Base-by-base conservation (phyloP, 1,140 invertebrate genomes). In the Coelopa frigida region DNA sequence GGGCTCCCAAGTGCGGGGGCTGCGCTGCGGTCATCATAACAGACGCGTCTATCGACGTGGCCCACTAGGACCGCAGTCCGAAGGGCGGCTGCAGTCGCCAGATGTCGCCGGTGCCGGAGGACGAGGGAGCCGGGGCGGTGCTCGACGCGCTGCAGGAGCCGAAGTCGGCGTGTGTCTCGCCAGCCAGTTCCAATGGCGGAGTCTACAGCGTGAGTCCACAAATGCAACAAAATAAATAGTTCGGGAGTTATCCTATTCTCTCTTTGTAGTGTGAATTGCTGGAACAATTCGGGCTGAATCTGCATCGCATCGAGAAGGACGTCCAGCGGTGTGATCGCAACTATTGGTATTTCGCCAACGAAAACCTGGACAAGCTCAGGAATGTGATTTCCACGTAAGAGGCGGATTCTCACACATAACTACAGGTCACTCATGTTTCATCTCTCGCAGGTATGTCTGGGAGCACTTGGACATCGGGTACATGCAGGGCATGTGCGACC, bases 281-380 rank as follows among this genome's bases (percentile, higher is more conserved):
- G 29, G 88, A 94, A 55, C 80, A 77, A 40, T 94, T 95, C 58
- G 88, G 87, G 1, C 65, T 93, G 17, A 96, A 96, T 70, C 68
- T 95, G 1, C 92, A 95, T 70, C 76, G 92, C 17, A 95, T 96
- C 50, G 93, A 96, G 64, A 96, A 96, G 70, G 93, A 96, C 70
- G 93, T 96, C 3, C 87, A 93, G 68, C 71, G 93, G 46, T 96
- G 93, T 72, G 93, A 96, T 71, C 72, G 93, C 44, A 94, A 93
- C 63, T 91, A 92, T 64, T 85, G 81, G 70, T 96, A 94, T 70
- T 96, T 95, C 70, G 80, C 77, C n/a, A 77, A 81, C 26, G 81
- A 85, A 46, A 96, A 96, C 74, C 73, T 96, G 50, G 89, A 94
- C 50, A 94, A 94, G 70, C 70, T 96, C n/a, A 75, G 90, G 33